Percentiles rank a stretch among this genome's conserved stretches.
Conservation (phyloP, 2,797 vertebrate species). For the Petrocephalus sullivani region DNA sequence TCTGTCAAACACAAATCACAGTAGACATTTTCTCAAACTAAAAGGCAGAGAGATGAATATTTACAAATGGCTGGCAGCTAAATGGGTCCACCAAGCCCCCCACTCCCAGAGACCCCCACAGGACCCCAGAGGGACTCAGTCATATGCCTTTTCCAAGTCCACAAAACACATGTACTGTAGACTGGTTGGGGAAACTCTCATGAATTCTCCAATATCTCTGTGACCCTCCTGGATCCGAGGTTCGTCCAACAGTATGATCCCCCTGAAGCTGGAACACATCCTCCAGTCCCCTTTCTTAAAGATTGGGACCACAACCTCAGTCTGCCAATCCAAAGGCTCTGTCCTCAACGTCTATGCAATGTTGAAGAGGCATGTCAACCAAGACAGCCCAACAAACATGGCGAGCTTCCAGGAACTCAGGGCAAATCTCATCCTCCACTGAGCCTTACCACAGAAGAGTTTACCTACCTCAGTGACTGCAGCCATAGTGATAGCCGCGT, state of each 20-base stretch:
- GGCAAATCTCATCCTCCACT: background rate
- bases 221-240: background rate
- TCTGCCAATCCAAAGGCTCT: background rate
- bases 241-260: background rate
- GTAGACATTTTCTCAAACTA: constrained; percentile 8
- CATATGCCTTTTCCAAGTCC: background rate
- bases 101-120: background rate
- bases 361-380: background rate
- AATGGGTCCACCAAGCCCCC: background rate
- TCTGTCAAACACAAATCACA: constrained; percentile 21
- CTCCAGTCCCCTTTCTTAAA: background rate
- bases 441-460: background rate
- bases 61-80: constrained; percentile 6
- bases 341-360: background rate
- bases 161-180: background rate
- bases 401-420: background rate
- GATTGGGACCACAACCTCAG: background rate
- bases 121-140: background rate
- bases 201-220: background rate
- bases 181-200: background rate
- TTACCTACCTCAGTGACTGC: background rate
- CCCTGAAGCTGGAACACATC: background rate
- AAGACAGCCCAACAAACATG: background rate
- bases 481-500: background rate
- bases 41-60: constrained; percentile 17